Conservation (phyloP, 2,113 vertebrate species). For the Antechinus stuartii region DNA sequence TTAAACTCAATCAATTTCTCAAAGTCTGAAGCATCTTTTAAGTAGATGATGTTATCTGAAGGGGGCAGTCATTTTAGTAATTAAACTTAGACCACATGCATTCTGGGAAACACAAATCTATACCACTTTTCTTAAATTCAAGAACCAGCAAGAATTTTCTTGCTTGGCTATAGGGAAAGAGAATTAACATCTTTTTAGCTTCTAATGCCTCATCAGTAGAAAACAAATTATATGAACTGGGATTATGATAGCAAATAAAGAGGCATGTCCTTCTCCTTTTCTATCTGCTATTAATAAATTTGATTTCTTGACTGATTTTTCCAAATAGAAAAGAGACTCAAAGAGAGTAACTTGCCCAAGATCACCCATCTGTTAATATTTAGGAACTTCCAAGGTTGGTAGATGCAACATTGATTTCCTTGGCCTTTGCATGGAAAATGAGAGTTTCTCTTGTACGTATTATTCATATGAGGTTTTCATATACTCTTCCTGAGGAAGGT, state of each 20-base stretch:
- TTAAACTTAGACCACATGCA: background rate
- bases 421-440: background rate
- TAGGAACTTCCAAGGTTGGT: background rate
- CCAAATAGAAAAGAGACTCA: no score
- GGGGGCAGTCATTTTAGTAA: background rate
- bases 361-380: background rate
- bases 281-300: background rate
- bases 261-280: background rate
- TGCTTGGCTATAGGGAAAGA: background rate
- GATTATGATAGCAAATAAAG: background rate
- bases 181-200: background rate
- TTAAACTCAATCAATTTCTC: background rate
- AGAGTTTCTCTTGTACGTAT: background rate
- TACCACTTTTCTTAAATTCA: background rate
- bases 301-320: no score
- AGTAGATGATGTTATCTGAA: background rate
- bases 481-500: background rate
- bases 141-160: background rate
- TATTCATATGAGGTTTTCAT: background rate
- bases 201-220: background rate
- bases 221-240: background rate
- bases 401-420: background rate
- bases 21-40: background rate
- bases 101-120: background rate
- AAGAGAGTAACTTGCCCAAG: no score